These are phyloP conservation scores for Portunus trituberculatus DNA, from an alignment of 1,140 invertebrate species.

Conservation along the genomic window DNA sequence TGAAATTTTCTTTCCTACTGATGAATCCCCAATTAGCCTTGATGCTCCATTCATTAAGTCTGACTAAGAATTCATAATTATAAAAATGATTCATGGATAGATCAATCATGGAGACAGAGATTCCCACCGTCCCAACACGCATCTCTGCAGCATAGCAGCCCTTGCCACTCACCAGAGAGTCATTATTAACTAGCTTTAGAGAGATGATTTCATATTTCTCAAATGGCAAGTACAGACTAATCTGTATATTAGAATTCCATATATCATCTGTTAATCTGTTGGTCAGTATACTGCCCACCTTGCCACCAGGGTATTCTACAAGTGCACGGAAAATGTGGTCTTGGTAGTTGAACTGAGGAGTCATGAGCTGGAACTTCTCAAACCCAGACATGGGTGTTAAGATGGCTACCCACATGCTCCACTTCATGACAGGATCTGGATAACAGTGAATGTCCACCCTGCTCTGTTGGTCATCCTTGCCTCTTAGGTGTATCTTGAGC, in stretches of 20 bases:
- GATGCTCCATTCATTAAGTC: slow-evolving; percentile 53
- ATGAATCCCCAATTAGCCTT: background rate
- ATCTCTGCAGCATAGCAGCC: background rate
- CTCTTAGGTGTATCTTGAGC: background rate
- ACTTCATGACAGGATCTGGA: slow-evolving; percentile 46
- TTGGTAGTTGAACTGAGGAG: slow-evolving; percentile 16
- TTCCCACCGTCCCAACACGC: slow-evolving; percentile 61
- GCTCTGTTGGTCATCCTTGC: background rate
- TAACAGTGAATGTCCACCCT: background rate
- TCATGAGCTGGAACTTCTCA: slow-evolving; percentile 32
- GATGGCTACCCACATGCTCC: background rate
- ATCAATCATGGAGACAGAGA: background rate
- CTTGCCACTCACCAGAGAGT: background rate
- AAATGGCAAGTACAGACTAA: slow-evolving; percentile 51
- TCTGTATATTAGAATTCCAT: background rate
- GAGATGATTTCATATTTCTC: slow-evolving; percentile 67
- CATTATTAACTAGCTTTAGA: background rate
- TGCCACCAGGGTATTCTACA: slow-evolving; percentile 54
- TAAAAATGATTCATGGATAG: background rate
- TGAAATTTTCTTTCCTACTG: background rate
- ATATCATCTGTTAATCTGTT: background rate
- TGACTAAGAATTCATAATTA: background rate
- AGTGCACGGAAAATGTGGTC: slow-evolving; percentile 27
- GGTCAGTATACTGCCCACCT: slow-evolving; percentile 31
- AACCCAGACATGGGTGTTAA: slow-evolving; percentile 53